A percentile compares a stretch with the other conserved stretches of the same genome.
phyloP scores from a whole-genome alignment of 2,113 vertebrate species.

The Phasianus colchicus region DNA sequence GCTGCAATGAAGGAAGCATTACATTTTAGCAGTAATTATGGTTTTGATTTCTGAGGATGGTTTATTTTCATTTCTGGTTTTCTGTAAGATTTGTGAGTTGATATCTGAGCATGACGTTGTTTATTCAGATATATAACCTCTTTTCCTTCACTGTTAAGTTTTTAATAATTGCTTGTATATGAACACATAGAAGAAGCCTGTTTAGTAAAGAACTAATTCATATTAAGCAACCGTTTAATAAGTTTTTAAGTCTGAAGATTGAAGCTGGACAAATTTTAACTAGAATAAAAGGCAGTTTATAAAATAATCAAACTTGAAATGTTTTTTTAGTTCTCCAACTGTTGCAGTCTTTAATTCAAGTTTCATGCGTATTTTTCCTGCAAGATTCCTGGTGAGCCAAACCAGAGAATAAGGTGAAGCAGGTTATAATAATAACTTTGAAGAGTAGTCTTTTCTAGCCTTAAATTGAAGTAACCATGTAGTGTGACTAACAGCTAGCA shows the following conservation, averaged over 20 bases:
- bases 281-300: neutral
- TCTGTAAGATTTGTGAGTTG: neutral
- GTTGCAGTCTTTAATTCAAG: neutral
- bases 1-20: neutral
- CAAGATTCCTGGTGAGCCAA: neutral
- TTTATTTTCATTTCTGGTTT: neutral
- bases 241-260: neutral
- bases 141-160: neutral
- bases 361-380: neutral
- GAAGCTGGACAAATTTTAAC: neutral
- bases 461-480: neutral
- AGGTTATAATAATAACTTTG: constrained; percentile 12
- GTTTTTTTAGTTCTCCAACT: neutral
- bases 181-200: neutral
- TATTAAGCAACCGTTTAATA: neutral
- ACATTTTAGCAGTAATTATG: neutral
- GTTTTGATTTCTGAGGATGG: neutral
- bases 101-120: neutral
- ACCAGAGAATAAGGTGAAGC: neutral
- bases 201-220: neutral
- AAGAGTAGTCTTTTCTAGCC: neutral
- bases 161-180: neutral
- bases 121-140: neutral
- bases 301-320: neutral
- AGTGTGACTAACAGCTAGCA: neutral